Base-by-base conservation (phyloP, 2,113 vertebrate genomes). In the Phalacrocorax brasilianus region DNA sequence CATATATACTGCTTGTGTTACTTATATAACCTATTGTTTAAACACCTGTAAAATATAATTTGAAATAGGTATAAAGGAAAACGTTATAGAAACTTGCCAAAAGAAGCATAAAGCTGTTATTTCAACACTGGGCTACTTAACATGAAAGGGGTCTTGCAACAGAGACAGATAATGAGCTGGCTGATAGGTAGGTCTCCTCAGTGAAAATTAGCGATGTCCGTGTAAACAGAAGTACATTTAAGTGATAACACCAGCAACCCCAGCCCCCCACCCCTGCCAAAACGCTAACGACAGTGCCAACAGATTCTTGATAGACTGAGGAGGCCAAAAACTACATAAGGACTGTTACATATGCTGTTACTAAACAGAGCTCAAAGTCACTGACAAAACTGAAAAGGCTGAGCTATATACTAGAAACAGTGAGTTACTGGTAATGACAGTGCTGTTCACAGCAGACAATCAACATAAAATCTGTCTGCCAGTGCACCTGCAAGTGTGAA, bases 241-340 rank as follows among this genome's bases (percentile, higher is more conserved):
- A 73, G 13, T 42, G 28, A 18, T 15, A 73, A 40, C 1, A 33
- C 2, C 68, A 5, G 5, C 18, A 35, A 11, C 9, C 0, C 2
- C 44, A 44, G 44, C 44, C 6, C 1, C 1, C 8, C 7, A 45
- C 2, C 2, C 1, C 1, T 19, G 45, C 18, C 45, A 45, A 47
- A 75, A 5, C 5, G 44, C 8, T 56, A 76, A 32, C 0, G 0
- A 14, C 19, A 50, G 8, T 35, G 6, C 17, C 42, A 73, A n/a
- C 6, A 70, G 17, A 47, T 42, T 70, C 17, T 53, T 89, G 28
- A 33, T 7, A 67, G 24, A 67, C 8, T 0, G 3, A 91, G 19
- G 5, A 88, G 92, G 50, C 17, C 21, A 91, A 73, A 89, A 90
- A 47, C 12, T 30, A 14, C 49, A 45, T 6, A 45, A 40, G 33